A percentile compares a stretch with the other conserved stretches of the same genome.
Conservation (phyloP, 2,797 vertebrate species). For the Macropodus opercularis region DNA sequence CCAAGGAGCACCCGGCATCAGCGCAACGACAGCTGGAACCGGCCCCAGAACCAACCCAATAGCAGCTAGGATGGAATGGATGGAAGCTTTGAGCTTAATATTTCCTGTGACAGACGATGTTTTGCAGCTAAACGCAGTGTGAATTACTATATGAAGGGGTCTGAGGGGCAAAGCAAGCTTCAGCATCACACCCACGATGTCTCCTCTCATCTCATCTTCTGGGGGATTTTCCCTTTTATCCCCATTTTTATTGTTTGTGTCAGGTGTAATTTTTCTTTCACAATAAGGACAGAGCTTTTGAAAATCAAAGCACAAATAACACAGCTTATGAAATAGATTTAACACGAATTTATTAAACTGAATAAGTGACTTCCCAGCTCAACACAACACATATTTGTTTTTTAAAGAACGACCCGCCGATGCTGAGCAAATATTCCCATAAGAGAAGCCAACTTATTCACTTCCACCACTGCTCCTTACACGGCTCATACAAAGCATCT, state of each 20-base stretch:
- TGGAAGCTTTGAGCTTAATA: too few species aligned
- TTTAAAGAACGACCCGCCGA: background rate
- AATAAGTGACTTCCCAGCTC: background rate
- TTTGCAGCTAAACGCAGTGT: too few species aligned
- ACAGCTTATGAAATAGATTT: background rate
- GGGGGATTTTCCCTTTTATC: background rate
- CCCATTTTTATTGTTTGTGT: background rate
- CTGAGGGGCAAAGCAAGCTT: background rate
- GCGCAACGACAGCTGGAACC: background rate
- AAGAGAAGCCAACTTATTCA: background rate
- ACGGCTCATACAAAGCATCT: too few species aligned
- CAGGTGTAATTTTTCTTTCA: background rate
- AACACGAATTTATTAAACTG: background rate
- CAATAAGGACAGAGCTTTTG: background rate
- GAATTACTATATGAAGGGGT: too few species aligned
- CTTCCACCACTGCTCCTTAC: background rate
- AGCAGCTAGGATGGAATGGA: too few species aligned
- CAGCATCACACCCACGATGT: background rate
- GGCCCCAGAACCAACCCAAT: too few species aligned
- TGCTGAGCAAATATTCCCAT: background rate
- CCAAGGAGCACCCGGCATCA: background rate
- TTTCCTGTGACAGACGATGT: too few species aligned
- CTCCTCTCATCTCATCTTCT: background rate
- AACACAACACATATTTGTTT: background rate
- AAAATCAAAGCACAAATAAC: background rate